Percentiles rank a stretch among this genome's conserved stretches.
These are phyloP conservation scores for Ivindomyrus marchei DNA, from an alignment of 2,113 vertebrate genomes.

Conservation along the genomic window DNA sequence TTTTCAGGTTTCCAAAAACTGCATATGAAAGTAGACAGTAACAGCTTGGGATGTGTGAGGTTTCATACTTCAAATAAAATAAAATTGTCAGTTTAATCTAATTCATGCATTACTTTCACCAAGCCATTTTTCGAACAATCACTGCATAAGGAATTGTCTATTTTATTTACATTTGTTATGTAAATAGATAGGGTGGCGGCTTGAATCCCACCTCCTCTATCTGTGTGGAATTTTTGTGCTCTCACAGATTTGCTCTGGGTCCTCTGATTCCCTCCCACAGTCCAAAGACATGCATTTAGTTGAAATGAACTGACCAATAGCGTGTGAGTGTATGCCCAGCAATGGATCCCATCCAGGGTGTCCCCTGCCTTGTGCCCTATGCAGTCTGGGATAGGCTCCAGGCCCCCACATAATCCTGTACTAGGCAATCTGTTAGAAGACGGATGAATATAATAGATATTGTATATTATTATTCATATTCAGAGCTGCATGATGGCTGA, in stretches of 20 bases:
- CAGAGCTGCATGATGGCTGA: background rate
- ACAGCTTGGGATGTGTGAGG: background rate
- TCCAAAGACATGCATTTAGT: background rate
- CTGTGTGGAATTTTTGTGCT: background rate
- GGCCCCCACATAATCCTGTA: background rate
- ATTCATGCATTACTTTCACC: constrained; percentile 1
- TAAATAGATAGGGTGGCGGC: background rate
- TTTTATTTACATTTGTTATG: background rate
- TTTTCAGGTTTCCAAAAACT: background rate
- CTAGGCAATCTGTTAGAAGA: background rate
- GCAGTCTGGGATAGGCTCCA: background rate
- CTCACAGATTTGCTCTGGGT: background rate
- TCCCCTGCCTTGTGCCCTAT: background rate
- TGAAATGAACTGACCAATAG: background rate
- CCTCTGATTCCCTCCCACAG: background rate
- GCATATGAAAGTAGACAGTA: background rate
- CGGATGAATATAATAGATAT: background rate
- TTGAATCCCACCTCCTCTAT: background rate
- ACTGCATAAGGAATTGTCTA: background rate
- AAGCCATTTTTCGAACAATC: background rate
- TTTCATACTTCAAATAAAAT: constrained; percentile 1
- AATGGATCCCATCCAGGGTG: background rate
- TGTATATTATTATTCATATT: background rate
- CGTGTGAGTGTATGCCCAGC: background rate
- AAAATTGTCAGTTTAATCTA: background rate